Base-by-base conservation (phyloP, 2,797 vertebrate genomes). In the Mycteria americana region DNA sequence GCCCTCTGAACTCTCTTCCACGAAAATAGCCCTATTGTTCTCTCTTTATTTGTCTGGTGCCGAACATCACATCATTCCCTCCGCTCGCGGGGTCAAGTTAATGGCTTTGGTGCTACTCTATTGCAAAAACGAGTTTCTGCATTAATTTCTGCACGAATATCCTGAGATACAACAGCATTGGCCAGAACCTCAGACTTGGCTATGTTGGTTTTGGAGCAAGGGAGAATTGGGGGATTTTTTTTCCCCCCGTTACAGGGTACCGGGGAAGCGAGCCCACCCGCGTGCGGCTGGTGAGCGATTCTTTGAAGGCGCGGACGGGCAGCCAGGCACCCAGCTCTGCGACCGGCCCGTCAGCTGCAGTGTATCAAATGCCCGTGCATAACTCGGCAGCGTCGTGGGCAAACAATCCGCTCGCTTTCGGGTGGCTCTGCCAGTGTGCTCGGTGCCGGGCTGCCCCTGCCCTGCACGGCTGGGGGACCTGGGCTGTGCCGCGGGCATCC, bases 401-500 rank as follows among this genome's bases (percentile, higher is more conserved):
- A 64, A 46, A n/a, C 1, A 4, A 60, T 57, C 46, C 33, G 54
- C 86, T 63, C 11, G 0, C 43, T 23, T 51, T 27, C 54, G 10
- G 81, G 18, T 27, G 74, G 18, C 63, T 35, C 60, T 56, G 62
- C 7, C 18, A 4, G 59, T 2, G 18, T 45, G 39, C 67, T 35
- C 3, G 1, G 72, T 64, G 65, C 81, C 3, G 0, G 10, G 51
- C 16, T 39, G 31, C 33, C 48, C 23, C 59, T 28, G 35, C 68
- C 39, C 51, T 0, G 74, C 43, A 0, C 0, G 9, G 60, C 56
- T 3, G 4, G 28, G 35, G 21, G 2, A 14, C 7, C 75, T 0
- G 60, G 19, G 56, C 27, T 63, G 79, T 30, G 33, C 70, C 11
- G 0, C 0, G 51, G 57, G 46, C 69, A 82, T 6, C 50, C 35